Evolutionary conservation across 2,113 vertebrate species (phyloP).

Genomic region (Chamaea fasciata): DNA sequence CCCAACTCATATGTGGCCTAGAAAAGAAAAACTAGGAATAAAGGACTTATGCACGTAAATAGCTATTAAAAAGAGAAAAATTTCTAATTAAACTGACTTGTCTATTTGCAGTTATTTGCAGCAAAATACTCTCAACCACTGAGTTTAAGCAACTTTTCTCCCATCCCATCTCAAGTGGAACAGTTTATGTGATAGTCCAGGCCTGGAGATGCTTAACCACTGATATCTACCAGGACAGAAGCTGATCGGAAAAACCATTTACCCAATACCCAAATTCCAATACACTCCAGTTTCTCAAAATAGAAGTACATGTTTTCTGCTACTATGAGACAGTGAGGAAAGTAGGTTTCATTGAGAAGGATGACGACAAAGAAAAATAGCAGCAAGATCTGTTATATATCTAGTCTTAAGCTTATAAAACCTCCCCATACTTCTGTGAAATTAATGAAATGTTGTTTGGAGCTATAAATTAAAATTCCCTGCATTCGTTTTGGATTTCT

Average conservation of each 20-base stretch:
- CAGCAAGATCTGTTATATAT: not conserved
- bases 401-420: not conserved
- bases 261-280: not conserved
- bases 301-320: not conserved
- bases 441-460: not conserved
- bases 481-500: accelerated
- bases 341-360: not conserved
- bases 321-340: not conserved
- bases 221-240: not conserved
- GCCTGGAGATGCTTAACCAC: not conserved
- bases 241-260: not conserved
- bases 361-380: not conserved
- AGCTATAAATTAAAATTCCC: not conserved
- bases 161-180: not conserved
- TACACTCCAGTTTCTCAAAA: not conserved
- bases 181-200: not conserved
- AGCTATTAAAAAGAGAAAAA: not conserved
- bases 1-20: not conserved
- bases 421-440: not conserved
- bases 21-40: not conserved
- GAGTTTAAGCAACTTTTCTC: not conserved
- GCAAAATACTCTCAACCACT: not conserved
- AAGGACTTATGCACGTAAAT: not conserved
- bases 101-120: not conserved
- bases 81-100: not conserved